Evolutionary conservation across 53 echinoderm and acorn worm species (phyloP), one percentile per base, ranked within the genome.

Genomic region (Temnopleurus reevesii): DNA sequence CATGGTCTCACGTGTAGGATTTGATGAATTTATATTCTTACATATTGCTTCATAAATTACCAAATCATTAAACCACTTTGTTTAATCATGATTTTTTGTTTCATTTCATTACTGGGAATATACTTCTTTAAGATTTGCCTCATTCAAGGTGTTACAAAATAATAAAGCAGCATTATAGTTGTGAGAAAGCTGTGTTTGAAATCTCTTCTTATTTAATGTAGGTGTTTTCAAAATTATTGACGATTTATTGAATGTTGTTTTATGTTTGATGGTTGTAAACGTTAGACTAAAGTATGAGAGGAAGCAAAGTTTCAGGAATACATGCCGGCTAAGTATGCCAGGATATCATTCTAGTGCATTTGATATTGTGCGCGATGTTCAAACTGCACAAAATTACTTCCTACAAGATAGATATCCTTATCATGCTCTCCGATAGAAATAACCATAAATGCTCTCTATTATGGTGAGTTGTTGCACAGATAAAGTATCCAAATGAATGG

Each of bases 81-180:
- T 36, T 66, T 66, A 38, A 66, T 66, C 66, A 66, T 66, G 66
- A 6, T n/a, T 66, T 66, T 36, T 66, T 35, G n/a, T 38, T 21
- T 66, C n/a, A n/a, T n/a, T n/a, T n/a, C n/a, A n/a, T n/a, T n/a
- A n/a, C n/a, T n/a, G n/a, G n/a, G n/a, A n/a, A n/a, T n/a, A n/a
- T 66, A 38, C 66, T 19, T 66, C 41, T 66, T 38, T 41, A 66
- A 66, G 27, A 7, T 18, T 66, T 38, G 38, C 38, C 66, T 66
- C 41, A 38, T 66, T n/a, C 66, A 66, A 66, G 66, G 35, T 13
- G 8, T 19, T n/a, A 18, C 5, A 19, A 36, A n/a, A 66, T 6
- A 66, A 66, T 66, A 66, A 66, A 66, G 66, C 66, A 66, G 66
- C 66, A 66, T 66, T 66, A 21, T 66, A 66, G 66, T 66, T 66